Conservation (phyloP, 2,113 vertebrate genomes). For the Salvelinus alpinus region DNA sequence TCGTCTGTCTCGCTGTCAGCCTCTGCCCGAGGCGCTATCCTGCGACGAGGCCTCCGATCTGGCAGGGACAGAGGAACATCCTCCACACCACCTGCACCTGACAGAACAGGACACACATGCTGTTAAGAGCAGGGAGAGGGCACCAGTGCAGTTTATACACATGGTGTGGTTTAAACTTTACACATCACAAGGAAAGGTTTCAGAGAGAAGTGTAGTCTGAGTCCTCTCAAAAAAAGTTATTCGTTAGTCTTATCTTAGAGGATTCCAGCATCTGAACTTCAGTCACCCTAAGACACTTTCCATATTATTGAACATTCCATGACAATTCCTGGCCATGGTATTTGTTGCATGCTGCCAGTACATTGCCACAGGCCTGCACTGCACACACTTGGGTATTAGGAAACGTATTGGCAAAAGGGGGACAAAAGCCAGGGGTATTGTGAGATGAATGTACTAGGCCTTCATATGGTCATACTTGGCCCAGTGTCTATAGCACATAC, state of each 20-base stretch:
- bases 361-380: too few species aligned
- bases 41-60: slow-evolving; percentile 36
- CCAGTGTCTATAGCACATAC: background rate
- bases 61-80: slow-evolving; percentile 67
- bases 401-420: background rate
- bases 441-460: background rate
- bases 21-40: slow-evolving; percentile 33
- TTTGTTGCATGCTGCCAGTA: too few species aligned
- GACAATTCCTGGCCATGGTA: too few species aligned
- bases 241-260: too few species aligned
- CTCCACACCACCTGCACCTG: slow-evolving; percentile 80
- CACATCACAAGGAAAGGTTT: too few species aligned
- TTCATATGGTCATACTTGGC: background rate
- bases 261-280: too few species aligned
- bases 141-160: too few species aligned
- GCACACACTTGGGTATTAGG: background rate
- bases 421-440: background rate
- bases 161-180: background rate
- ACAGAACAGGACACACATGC: slow-evolving; percentile 8
- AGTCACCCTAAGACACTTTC: too few species aligned
- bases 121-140: background rate
- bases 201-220: too few species aligned
- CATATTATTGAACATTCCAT: too few species aligned
- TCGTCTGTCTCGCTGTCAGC: slow-evolving; percentile 34
- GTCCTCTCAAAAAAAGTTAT: too few species aligned